These are phyloP conservation scores for Canis aureus DNA, from an alignment of 2,113 vertebrate genomes.

Conservation along the genomic window DNA sequence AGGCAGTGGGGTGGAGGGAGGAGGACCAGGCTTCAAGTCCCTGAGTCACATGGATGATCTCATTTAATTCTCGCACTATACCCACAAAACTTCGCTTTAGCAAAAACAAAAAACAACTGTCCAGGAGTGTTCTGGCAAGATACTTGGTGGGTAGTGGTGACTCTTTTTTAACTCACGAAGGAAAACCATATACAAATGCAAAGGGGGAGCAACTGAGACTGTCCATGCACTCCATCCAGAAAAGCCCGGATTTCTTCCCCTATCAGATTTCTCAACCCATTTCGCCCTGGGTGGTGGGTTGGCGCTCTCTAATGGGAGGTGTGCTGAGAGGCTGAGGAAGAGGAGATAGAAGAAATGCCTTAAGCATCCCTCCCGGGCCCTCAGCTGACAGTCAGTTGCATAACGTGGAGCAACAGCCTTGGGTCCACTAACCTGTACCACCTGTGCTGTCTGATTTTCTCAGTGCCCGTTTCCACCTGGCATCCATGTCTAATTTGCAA, in stretches of 20 bases:
- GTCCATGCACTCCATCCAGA: not conserved
- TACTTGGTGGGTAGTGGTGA: not conserved
- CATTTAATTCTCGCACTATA: not conserved
- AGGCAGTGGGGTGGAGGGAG: accelerated
- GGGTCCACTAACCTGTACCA: accelerated
- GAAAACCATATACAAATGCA: not conserved
- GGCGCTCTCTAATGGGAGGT: not conserved
- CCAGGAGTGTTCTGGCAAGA: not conserved
- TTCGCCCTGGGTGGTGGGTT: not conserved
- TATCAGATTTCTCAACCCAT: not conserved
- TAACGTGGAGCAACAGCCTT: accelerated
- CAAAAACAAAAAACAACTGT: not conserved
- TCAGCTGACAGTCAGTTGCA: accelerated
- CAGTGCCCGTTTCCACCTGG: accelerated
- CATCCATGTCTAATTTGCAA: not conserved
- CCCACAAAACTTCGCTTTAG: not conserved
- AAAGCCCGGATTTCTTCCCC: not conserved
- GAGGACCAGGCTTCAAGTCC: too few species aligned
- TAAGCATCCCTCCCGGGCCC: not conserved
- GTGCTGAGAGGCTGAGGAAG: not conserved
- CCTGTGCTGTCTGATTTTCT: accelerated
- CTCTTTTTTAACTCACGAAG: not conserved
- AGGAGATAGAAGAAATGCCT: not conserved
- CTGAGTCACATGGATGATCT: accelerated
- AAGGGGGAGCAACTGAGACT: accelerated